Evolutionary conservation across 2,113 vertebrate species (phyloP).

Genomic region (Raja brachyura): DNA sequence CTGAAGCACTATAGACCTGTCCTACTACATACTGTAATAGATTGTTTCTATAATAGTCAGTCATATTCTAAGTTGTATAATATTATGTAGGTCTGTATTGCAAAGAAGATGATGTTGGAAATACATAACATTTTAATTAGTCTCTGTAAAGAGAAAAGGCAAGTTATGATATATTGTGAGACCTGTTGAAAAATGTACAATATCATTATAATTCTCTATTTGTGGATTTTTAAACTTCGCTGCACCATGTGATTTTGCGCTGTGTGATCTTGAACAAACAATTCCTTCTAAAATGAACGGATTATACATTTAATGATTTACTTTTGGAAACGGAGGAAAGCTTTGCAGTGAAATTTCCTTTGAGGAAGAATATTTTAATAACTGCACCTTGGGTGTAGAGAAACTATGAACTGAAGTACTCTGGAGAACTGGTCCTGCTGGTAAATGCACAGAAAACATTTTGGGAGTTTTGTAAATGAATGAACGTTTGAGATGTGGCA

Average conservation of each 20-base stretch:
- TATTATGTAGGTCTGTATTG: background rate
- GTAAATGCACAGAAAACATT: no score
- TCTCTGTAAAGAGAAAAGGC: background rate
- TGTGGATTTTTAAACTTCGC: no score
- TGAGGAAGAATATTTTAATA: background rate
- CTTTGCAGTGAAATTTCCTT: background rate
- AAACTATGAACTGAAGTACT: background rate
- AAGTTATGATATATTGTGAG: background rate
- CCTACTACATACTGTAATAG: no score
- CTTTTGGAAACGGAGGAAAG: background rate
- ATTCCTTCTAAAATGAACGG: background rate
- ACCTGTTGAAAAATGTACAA: background rate
- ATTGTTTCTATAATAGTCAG: background rate
- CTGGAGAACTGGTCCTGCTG: background rate
- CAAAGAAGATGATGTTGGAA: background rate
- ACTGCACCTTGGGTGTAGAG: background rate
- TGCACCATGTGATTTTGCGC: background rate
- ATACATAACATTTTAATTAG: background rate
- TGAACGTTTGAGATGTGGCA: background rate
- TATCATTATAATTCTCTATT: no score
- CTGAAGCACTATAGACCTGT: background rate
- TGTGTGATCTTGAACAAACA: background rate
- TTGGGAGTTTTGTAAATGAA: background rate
- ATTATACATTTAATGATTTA: background rate
- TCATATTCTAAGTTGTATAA: background rate